Evolutionary conservation across 2,888 invertebrate genomes (phyloP).

Genomic region (Calameuta idolon): DNA sequence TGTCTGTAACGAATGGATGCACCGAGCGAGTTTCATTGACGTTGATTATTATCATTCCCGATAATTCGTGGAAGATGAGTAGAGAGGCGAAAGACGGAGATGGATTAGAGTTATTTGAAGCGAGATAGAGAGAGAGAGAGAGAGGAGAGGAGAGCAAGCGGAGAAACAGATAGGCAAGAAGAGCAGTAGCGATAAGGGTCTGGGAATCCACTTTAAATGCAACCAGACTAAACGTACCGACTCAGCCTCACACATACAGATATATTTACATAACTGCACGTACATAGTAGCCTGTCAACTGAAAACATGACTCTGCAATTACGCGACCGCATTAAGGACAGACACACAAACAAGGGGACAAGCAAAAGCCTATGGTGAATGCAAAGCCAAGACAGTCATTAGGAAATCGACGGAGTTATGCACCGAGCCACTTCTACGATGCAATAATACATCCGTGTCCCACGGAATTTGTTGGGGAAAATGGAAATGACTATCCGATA

Average conservation of each 20-base stretch:
- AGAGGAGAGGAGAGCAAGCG: too few species aligned
- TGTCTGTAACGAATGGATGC: not conserved
- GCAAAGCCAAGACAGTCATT: conserved; percentile 43
- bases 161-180: too few species aligned
- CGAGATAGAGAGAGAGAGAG: too few species aligned
- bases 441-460: not conserved
- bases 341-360: conserved; percentile 44
- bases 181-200: too few species aligned
- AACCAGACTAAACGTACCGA: too few species aligned
- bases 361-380: conserved; percentile 3
- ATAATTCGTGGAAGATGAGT: conserved; percentile 22
- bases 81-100: too few species aligned
- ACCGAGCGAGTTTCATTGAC: conserved; percentile 5
- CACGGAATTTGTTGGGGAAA: not conserved
- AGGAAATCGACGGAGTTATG: conserved; percentile 39
- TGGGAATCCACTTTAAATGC: too few species aligned
- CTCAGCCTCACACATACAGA: too few species aligned
- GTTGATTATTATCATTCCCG: conserved; percentile 38
- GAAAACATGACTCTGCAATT: conserved; percentile 52
- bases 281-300: conserved; percentile 16
- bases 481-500: not conserved
- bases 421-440: conserved; percentile 33
- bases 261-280: not conserved
- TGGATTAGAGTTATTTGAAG: too few species aligned
- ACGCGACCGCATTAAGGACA: conserved; percentile 52